phyloP scores from a whole-genome alignment of 1,140 invertebrate species.

The Trinorchestia longiramus region DNA sequence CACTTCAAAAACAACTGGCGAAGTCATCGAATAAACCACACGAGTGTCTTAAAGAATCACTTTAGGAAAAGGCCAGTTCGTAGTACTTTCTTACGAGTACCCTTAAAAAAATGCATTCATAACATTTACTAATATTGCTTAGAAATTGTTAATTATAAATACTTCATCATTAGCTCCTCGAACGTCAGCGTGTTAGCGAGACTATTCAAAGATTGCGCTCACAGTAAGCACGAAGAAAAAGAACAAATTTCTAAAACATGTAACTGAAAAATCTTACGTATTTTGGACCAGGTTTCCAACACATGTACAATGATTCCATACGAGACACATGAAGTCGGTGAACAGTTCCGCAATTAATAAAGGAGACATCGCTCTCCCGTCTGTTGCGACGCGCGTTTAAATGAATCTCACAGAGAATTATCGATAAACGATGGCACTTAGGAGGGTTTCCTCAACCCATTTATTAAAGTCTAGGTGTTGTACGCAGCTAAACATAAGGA shows the following conservation, averaged over 20 bases:
- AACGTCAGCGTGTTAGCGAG: no score
- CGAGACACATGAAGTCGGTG: not conserved
- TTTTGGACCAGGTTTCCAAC: not conserved
- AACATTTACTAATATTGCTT: no score
- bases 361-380: not conserved
- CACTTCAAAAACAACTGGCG: not conserved
- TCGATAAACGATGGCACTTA: constrained; percentile 7
- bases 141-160: no score
- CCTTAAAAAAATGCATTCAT: no score
- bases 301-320: not conserved
- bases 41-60: no score
- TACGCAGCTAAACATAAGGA: not conserved
- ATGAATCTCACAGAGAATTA: not conserved
- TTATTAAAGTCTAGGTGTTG: not conserved
- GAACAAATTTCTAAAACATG: not conserved
- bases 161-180: no score
- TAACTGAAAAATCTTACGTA: not conserved
- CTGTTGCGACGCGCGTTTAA: not conserved
- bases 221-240: no score
- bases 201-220: no score
- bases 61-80: no score
- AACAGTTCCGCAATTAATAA: not conserved
- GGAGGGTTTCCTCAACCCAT: not conserved
- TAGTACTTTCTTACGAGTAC: no score
- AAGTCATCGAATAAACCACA: no score